Evolutionary conservation across 2,113 vertebrate species (phyloP), one percentile per base, ranked within the genome.

Genomic region (Butorides virescens): DNA sequence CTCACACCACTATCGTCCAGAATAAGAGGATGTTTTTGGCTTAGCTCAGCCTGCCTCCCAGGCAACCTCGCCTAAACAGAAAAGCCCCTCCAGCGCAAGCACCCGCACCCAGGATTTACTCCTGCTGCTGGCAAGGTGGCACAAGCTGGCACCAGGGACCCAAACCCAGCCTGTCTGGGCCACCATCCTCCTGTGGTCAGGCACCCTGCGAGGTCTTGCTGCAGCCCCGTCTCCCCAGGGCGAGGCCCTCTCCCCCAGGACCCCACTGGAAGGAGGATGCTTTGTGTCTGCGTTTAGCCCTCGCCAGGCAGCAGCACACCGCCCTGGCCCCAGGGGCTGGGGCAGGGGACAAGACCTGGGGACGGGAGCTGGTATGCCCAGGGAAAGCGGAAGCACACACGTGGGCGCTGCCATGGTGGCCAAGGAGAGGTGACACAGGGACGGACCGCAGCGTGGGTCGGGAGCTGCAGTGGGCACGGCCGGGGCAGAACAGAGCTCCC

Each of bases 161-260:
- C 72, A 73, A 84, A 53, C 25, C 21, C 92, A 79, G 36, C 13
- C 42, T 55, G n/a, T 8, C 17, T 22, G 53, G 29, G n/a, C 50
- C 63, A 70, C 63, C 58, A 56, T 39, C 12, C 37, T 77, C 16
- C 20, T 29, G n/a, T 15, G 32, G 26, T 29, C 6, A 2, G 47
- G 65, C 3, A 11, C 17, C 52, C 16, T 34, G 29, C 29, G 19
- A 83, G 29, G 37, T 55, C 53, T 56, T 3, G 4, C 8, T 19
- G 32, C n/a, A 74, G 39, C 17, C 23, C n/a, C 0, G 0, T 36
- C 30, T 42, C 34, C 25, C 10, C 5, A 1, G 8, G 3, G 7
- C 1, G 1, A 59, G 32, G 11, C 34, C 3, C 26, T 73, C 23
- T 71, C 8, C 11, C 27, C 8, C 13, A 20, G 4, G 30, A 25